Evolutionary conservation across 2,113 vertebrate species (phyloP), one percentile per base, ranked within the genome.

Genomic region (Colius striatus): DNA sequence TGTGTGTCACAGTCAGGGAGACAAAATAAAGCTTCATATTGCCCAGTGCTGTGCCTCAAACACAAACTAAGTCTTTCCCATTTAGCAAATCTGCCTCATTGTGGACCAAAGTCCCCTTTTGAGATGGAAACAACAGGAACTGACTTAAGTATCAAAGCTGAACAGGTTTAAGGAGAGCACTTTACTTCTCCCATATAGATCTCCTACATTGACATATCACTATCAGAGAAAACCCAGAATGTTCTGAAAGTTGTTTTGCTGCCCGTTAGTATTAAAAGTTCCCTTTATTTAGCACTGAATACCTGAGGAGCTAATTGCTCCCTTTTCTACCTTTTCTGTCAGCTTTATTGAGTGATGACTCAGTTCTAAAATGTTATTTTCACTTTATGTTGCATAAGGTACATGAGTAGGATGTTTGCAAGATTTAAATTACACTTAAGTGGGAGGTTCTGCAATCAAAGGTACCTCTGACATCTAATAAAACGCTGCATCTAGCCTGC

Each of bases 371-470:
- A 84, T 70, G 83, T 82, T 92, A 83, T 96, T 97, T 93, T 97
- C 87, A 89, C 61, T 91, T 83, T 62, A 54, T 94, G 77, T 92
- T 94, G 70, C 94, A 82, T 95, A 93, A 96, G 71, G 89, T 91
- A 89, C 55, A 45, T 73, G 88, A 82, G 91, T 95, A 94, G 90
- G 96, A 89, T 93, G 88, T 70, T 96, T 91, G 90, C 84, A 96
- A 95, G 88, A 90, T 77, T 96, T 92, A 97, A 96, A 96, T 96
- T 94, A 74, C 84, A 77, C 34, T 93, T 60, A 76, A 94, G 96
- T 97, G 79, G 94, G 95, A 96, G 72, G 92, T 90, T 96, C 89
- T 96, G 92, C 68, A 97, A 92, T 92, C 89, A 91, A 87, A 83
- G 32, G 50, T 93, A 71, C n/a, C 61, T 83, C 94, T 95, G 87